Evolutionary conservation across 2,888 invertebrate species (phyloP).

Genomic region (Apodemia mormo): DNA sequence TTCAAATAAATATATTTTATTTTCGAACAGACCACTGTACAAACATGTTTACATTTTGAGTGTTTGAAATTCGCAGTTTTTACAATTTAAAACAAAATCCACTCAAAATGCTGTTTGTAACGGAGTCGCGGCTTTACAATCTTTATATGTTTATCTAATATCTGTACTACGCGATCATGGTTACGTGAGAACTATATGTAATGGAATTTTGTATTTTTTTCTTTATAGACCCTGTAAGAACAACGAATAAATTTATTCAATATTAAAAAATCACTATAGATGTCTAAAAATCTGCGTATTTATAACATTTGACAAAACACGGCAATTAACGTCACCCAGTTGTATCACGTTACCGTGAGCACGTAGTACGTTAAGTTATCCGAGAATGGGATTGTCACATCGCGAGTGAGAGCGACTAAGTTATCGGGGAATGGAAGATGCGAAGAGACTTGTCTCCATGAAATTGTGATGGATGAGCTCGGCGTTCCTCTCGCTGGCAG

Average conservation of each 20-base stretch:
- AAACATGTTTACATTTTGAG: neutral
- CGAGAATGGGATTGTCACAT: neutral
- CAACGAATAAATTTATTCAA: too few species aligned
- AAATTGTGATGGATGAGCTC: constrained; percentile 15
- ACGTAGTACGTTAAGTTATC: neutral
- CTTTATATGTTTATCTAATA: neutral
- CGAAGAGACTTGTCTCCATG: neutral
- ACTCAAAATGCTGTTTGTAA: neutral
- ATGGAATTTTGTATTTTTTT: too few species aligned
- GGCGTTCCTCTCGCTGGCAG: neutral
- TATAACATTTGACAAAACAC: neutral
- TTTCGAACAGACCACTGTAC: neutral
- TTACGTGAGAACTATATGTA: neutral
- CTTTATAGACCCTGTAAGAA: too few species aligned
- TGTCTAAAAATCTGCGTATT: too few species aligned
- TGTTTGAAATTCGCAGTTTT: neutral
- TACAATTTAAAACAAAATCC: neutral
- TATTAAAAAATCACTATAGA: too few species aligned
- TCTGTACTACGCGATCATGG: neutral
- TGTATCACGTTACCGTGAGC: neutral
- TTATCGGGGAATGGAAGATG: neutral
- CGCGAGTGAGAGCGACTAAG: constrained; percentile 8
- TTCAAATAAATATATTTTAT: neutral
- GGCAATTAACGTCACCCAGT: neutral
- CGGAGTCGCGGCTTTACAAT: neutral